These are phyloP conservation scores for Micrasema minimum DNA, from an alignment of 1,140 invertebrate genomes.

Conservation along the genomic window DNA sequence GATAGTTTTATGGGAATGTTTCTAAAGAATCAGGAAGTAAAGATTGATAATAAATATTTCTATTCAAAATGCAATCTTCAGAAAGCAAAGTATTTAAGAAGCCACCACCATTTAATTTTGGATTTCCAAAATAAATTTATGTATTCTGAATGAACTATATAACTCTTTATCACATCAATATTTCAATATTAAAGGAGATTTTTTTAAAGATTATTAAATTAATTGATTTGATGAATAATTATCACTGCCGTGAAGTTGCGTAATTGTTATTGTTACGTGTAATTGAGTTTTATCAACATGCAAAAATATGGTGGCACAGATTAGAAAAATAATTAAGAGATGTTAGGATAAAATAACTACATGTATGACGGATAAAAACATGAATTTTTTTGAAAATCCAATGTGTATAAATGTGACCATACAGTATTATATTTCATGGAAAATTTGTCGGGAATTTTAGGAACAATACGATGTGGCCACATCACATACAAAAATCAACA, in stretches of 20 bases:
- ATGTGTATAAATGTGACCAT: neutral
- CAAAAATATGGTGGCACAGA: constrained; percentile 5
- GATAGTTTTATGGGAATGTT: constrained; percentile 32
- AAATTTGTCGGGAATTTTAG: neutral
- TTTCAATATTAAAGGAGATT: too few relatives aligned
- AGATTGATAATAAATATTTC: neutral
- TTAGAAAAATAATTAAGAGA: neutral
- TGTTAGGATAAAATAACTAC: neutral
- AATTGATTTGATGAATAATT: too few relatives aligned
- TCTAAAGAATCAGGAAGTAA: constrained; percentile 11
- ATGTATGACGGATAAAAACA: neutral
- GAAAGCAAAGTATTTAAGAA: constrained; percentile 9
- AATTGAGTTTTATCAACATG: too few relatives aligned
- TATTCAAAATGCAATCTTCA: constrained; percentile 21
- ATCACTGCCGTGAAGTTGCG: too few relatives aligned
- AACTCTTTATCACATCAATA: too few relatives aligned
- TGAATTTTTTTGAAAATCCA: constrained; percentile 29
- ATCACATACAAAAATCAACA: neutral
- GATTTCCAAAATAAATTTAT: constrained; percentile 43
- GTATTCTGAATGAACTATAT: too few relatives aligned
- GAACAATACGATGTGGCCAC: neutral
- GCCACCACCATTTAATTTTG: constrained; percentile 39
- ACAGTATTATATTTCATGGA: neutral
- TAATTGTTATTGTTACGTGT: too few relatives aligned
- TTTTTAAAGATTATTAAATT: too few relatives aligned